A percentile compares a stretch with the other conserved stretches of the same genome.
phyloP scores from a whole-genome alignment of 2,888 invertebrate species.

The Rugalucina vietnamica region DNA sequence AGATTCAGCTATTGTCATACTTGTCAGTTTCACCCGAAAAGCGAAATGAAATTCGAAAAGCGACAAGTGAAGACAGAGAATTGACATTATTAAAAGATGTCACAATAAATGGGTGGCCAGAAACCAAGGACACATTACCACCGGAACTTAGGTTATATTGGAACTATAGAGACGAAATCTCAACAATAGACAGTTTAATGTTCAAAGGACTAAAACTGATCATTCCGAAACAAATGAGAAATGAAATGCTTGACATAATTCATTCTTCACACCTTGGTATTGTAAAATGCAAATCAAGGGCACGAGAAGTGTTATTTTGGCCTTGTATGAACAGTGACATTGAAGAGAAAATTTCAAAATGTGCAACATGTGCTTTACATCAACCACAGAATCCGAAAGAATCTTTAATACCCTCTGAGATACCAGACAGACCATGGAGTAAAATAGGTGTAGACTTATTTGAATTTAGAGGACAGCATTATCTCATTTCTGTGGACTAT shows the following conservation, averaged over 20 bases:
- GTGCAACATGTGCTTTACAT: slow-evolving; percentile 33
- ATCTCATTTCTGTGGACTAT: slow-evolving; percentile 16
- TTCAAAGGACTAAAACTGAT: slow-evolving; percentile 35
- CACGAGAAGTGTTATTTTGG: slow-evolving; percentile 28
- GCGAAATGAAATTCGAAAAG: slow-evolving; percentile 11
- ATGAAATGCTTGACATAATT: slow-evolving; percentile 40
- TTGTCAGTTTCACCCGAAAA: slow-evolving; percentile 17
- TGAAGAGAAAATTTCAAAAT: slow-evolving; percentile 21
- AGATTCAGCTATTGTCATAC: slow-evolving; percentile 23
- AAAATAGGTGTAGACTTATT: slow-evolving; percentile 36
- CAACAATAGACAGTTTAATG: not conserved
- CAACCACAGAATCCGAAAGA: slow-evolving; percentile 27
- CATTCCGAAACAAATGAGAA: slow-evolving; percentile 27
- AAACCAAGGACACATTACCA: not conserved
- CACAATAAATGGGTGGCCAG: slow-evolving; percentile 23
- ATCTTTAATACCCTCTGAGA: slow-evolving; percentile 19
- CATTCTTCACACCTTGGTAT: slow-evolving; percentile 31
- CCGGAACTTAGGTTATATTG: slow-evolving; percentile 22
- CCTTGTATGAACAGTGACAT: slow-evolving; percentile 27
- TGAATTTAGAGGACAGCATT: not conserved
- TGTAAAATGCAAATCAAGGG: slow-evolving; percentile 39
- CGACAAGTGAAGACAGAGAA: slow-evolving; percentile 19
- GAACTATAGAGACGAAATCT: slow-evolving; percentile 24
- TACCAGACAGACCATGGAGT: slow-evolving; percentile 30
- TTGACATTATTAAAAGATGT: not conserved